These are phyloP conservation scores for Operophtera brumata DNA, from an alignment of 2,888 invertebrate species.

Conservation along the genomic window DNA sequence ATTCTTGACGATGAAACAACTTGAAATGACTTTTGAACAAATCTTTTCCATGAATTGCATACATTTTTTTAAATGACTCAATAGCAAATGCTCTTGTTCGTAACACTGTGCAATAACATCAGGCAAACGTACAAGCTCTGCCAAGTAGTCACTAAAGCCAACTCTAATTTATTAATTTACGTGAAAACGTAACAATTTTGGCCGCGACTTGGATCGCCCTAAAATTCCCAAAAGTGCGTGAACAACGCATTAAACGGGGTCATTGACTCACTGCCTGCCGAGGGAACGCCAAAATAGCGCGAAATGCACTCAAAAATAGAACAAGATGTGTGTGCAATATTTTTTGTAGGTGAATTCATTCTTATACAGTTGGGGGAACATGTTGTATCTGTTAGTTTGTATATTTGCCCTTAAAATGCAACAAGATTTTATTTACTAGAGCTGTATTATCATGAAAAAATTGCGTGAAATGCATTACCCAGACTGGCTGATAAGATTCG, in stretches of 20 bases:
- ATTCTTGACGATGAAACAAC: too few relatives aligned
- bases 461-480: too few relatives aligned
- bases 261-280: constrained; percentile 73
- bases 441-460: too few relatives aligned
- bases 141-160: not conserved
- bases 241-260: constrained; percentile 77
- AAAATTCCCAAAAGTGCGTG: constrained; percentile 77
- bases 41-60: too few relatives aligned
- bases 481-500: too few relatives aligned
- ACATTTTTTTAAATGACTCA: not conserved
- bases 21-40: too few relatives aligned
- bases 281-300: constrained; percentile 82
- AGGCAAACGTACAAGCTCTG: not conserved
- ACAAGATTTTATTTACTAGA: too few relatives aligned
- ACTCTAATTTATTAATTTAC: constrained; percentile 30
- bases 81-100: not conserved
- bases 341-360: constrained; percentile 65
- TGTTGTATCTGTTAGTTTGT: not conserved
- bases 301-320: constrained; percentile 81
- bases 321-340: constrained; percentile 77
- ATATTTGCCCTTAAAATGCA: too few relatives aligned
- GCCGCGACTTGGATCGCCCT: constrained; percentile 54
- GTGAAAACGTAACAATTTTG: constrained; percentile 41
- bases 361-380: constrained; percentile 55
- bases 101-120: not conserved